These are phyloP conservation scores for Acanthisitta chloris DNA, from an alignment of 2,113 vertebrate species.

Conservation along the genomic window DNA sequence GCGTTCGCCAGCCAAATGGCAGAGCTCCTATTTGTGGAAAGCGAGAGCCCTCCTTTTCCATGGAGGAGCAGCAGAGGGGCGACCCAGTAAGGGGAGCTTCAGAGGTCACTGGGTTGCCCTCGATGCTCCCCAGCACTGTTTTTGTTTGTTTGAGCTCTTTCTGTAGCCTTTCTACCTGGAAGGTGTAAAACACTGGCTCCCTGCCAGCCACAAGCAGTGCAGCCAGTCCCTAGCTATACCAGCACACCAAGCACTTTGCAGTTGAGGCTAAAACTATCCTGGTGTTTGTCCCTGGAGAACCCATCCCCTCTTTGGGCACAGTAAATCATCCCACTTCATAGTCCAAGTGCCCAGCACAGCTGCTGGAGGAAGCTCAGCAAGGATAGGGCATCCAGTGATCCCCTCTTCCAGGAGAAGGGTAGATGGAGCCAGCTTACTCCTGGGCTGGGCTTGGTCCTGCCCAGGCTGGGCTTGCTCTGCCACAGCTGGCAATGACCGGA, in stretches of 20 bases:
- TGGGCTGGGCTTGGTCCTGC: neutral
- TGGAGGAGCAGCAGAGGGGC: fast-evolving
- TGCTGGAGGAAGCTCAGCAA: neutral
- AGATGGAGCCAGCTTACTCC: neutral
- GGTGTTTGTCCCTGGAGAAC: neutral
- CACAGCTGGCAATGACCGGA: neutral
- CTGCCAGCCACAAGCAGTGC: fast-evolving
- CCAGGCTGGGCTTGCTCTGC: neutral
- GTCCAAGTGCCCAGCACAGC: fast-evolving
- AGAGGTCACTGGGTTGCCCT: neutral
- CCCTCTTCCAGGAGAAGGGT: neutral
- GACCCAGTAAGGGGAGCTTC: neutral
- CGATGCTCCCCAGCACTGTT: fast-evolving
- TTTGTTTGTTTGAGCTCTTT: neutral
- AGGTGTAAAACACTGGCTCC: neutral
- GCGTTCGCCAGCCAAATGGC: neutral
- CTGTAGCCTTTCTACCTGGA: neutral
- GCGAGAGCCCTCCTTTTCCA: neutral
- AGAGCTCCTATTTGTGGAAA: conserved; percentile 17
- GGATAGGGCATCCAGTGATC: neutral
- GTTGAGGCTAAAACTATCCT: neutral
- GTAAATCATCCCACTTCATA: neutral
- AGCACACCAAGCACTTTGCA: neutral
- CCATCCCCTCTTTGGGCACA: neutral
- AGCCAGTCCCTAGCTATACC: fast-evolving